Base-by-base conservation (phyloP, 2,113 vertebrate genomes). In the Edolisoma coerulescens region DNA sequence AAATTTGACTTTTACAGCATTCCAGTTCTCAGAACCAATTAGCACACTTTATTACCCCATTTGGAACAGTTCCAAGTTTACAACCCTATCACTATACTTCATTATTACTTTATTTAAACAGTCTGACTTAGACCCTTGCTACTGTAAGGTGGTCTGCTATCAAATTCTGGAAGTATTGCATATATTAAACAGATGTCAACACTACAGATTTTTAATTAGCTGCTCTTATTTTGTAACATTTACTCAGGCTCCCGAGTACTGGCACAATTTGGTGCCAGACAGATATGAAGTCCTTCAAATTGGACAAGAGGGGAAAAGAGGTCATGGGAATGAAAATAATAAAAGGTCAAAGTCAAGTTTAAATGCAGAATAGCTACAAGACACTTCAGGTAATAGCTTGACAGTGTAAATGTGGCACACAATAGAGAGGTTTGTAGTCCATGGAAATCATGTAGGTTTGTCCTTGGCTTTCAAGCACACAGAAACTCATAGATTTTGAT, bases 91-190 rank as follows among this genome's bases (percentile, higher is more conserved):
- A 45, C 65, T 89, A 49, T 49, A 91, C 65, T 97, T 98, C 87
- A 96, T 97, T 98, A 97, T 97, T 94, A 94, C 93, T 96, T 95
- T 96, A 94, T 96, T 97, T 97, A 97, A 98, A 89, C 86, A 96
- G 68, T 32, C 35, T 96, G 68, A 68, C 88, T 96, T 65, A 91
- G 92, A 94, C 84, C 89, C 83, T 97, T 96, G 87, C 79, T 70
- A 63, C 73, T 81, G 18, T 79, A 81, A 95, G 77, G 90, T 96
- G 53, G 69, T 81, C 75, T 81, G 52, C 87, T 92, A 94, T 82
- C 73, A 95, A 94, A 68, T 89, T 94, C 77, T 96, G 73, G 65
- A 95, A 96, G 93, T 87, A 92, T 18, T 86, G 77, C 65, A 49
- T 89, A 89, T 95, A 97, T 97, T 97, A 97, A 97, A 64, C 97